phyloP scores from a whole-genome alignment of 1,140 invertebrate species.

The Geopemphigus sp. region DNA sequence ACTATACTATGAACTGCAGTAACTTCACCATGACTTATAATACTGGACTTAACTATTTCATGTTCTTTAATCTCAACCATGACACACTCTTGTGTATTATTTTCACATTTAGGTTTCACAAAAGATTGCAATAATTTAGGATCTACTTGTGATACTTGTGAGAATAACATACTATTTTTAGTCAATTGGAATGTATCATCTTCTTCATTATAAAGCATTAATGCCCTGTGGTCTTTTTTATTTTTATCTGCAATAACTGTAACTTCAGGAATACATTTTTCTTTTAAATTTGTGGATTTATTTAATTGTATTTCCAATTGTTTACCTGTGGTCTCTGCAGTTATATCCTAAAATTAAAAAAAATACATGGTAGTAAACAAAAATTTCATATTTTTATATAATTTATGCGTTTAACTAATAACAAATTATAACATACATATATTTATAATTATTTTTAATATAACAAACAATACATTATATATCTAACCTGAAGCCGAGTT shows the following conservation, averaged over 20 bases:
- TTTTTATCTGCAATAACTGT: slow-evolving; percentile 15
- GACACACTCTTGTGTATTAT: slow-evolving; percentile 54
- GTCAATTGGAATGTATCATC: slow-evolving; percentile 61
- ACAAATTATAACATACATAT: too few species aligned
- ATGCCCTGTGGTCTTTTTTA: neutral
- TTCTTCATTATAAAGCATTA: slow-evolving; percentile 52
- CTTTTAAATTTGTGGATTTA: neutral
- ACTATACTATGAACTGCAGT: slow-evolving; percentile 24
- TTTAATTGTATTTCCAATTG: neutral
- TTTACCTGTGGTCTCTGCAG: neutral
- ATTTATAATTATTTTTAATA: neutral
- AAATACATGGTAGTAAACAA: neutral
- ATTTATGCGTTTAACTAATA: too few species aligned
- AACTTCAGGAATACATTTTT: slow-evolving; percentile 14
- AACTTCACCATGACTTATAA: slow-evolving; percentile 52
- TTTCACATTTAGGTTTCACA: slow-evolving; percentile 29
- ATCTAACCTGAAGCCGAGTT: neutral
- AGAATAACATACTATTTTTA: slow-evolving; percentile 69
- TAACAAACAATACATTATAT: neutral
- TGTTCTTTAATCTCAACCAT: slow-evolving; percentile 63
- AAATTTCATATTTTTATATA: too few species aligned
- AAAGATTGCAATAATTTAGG: neutral
- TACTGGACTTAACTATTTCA: slow-evolving; percentile 60
- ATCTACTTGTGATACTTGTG: slow-evolving; percentile 64
- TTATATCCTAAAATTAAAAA: neutral